A percentile compares a stretch with the other conserved stretches of the same genome.
Evolutionary conservation across 2,113 vertebrate species (phyloP).

Genomic region (Falcunculus frontatus): DNA sequence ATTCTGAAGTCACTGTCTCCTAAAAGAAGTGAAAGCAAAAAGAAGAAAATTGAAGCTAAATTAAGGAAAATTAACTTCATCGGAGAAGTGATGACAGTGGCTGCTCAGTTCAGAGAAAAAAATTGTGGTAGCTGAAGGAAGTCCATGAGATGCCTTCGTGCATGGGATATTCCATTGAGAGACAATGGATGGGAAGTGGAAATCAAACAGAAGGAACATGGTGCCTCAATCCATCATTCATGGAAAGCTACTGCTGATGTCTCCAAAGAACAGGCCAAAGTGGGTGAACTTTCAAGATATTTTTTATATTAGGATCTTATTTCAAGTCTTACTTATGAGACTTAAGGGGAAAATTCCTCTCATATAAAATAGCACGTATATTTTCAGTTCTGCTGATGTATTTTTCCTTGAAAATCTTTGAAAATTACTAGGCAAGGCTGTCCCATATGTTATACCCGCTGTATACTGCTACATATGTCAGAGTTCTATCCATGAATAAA

Average conservation of each 20-base stretch:
- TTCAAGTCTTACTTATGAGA: not conserved
- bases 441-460: not conserved
- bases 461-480: not conserved
- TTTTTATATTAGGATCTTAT: not conserved
- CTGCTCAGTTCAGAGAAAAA: not conserved
- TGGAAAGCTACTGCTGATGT: not conserved
- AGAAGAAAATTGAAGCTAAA: not conserved
- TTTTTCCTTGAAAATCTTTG: not conserved
- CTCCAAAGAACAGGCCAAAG: not conserved
- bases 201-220: not conserved
- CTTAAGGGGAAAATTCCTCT: not conserved
- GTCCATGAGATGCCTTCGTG: accelerated
- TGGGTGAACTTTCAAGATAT: not conserved
- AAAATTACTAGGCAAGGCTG: not conserved
- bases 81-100: not conserved
- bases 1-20: not conserved
- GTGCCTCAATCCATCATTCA: not conserved
- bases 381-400: not conserved
- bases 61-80: not conserved
- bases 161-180: not conserved
- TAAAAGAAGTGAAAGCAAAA: not conserved
- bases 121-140: not conserved
- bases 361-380: not conserved
- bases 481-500: not conserved
- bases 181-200: not conserved